Percentiles rank a stretch among this genome's conserved stretches.
Conservation (phyloP, 1,140 invertebrate genomes). For the Polypedilum vanderplanki region DNA sequence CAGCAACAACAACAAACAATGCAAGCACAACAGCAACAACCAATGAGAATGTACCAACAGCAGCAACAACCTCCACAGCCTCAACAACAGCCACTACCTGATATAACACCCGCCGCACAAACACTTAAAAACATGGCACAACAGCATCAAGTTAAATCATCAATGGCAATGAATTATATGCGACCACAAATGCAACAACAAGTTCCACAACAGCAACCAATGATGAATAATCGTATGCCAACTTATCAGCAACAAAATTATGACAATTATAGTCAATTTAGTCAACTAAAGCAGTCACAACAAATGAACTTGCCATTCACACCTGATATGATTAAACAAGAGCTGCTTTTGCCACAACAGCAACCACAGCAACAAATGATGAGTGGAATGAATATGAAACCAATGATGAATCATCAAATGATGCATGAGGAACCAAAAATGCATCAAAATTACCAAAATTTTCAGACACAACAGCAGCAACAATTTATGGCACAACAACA, state of each 20-base stretch:
- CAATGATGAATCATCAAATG: conserved; percentile 22
- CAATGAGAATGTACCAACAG: conserved; percentile 33
- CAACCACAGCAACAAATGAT: background rate
- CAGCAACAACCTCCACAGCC: conserved; percentile 41
- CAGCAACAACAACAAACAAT: conserved; percentile 31
- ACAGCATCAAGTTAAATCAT: conserved; percentile 84
- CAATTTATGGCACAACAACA: background rate
- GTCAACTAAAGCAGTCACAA: background rate
- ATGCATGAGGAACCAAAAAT: background rate
- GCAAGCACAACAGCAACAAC: conserved; percentile 31
- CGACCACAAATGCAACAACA: conserved; percentile 41
- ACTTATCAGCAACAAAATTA: conserved; percentile 32
- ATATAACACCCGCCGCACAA: conserved; percentile 81
- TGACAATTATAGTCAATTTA: conserved; percentile 20
- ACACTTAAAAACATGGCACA: conserved; percentile 94
- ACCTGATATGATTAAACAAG: background rate
- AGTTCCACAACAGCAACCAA: conserved; percentile 38
- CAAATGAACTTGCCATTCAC: conserved; percentile 16
- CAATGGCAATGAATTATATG: conserved; percentile 48
- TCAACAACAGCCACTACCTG: conserved; percentile 43
- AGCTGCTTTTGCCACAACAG: background rate
- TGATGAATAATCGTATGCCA: conserved; percentile 31
- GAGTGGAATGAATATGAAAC: background rate
- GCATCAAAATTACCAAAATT: conserved; percentile 15
- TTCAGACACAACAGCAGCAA: background rate